These are phyloP conservation scores for Mesocricetus auratus DNA, from an alignment of 2,113 vertebrate species.

Conservation along the genomic window DNA sequence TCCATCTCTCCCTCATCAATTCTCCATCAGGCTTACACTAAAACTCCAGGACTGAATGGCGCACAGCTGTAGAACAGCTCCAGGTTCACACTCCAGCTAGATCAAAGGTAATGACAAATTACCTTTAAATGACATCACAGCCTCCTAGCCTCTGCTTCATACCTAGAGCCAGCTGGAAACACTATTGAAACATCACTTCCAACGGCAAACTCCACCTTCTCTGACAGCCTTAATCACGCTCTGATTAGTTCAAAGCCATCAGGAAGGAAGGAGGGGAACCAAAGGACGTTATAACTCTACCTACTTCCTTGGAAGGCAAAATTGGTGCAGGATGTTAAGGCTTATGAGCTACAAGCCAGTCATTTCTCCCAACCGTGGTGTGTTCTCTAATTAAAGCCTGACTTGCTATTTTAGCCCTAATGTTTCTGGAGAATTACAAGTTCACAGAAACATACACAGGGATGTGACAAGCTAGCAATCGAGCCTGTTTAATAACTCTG, in stretches of 20 bases:
- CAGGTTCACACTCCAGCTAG: neutral
- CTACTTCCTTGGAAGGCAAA: neutral
- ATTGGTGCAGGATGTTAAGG: neutral
- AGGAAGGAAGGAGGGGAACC: neutral
- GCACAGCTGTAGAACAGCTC: neutral
- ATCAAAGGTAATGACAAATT: neutral
- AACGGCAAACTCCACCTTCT: neutral
- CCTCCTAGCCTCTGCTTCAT: neutral
- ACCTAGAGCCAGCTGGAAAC: neutral
- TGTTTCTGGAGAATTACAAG: conserved; percentile 39
- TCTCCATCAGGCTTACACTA: neutral
- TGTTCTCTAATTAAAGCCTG: conserved; percentile 15
- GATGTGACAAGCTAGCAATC: conserved; percentile 23
- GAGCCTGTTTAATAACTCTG: conserved; percentile 52
- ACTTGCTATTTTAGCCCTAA: conserved; percentile 1
- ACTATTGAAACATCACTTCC: neutral
- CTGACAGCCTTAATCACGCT: neutral
- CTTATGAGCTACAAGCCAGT: neutral
- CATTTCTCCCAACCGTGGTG: neutral
- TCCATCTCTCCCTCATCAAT: neutral
- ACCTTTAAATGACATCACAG: neutral
- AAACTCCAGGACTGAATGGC: neutral
- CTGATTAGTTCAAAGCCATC: neutral
- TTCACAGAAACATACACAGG: conserved; percentile 45
- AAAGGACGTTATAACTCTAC: neutral